Conservation (phyloP, 2,888 invertebrate species). For the Zhengitettix transpicula region DNA sequence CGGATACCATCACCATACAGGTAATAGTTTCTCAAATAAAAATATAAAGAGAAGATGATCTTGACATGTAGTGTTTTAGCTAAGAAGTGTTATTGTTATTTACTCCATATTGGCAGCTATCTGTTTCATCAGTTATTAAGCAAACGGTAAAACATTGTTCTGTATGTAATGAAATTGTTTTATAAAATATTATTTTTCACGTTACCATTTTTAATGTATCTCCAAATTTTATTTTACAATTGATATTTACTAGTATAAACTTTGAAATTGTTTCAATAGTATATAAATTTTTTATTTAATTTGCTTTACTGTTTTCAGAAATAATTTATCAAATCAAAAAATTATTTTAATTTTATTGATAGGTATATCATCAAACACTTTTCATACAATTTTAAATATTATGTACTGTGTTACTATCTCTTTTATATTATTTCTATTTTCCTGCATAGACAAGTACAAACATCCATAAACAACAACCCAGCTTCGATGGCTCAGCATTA, state of each 20-base stretch:
- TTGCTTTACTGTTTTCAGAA: too few relatives aligned
- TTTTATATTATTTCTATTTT: neutral
- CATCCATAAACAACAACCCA: slow-evolving; percentile 13
- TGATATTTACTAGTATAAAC: too few relatives aligned
- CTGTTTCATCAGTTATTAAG: neutral
- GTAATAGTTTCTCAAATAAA: neutral
- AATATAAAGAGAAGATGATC: neutral
- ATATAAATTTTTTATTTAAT: too few relatives aligned
- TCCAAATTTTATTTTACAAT: too few relatives aligned
- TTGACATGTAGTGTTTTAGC: neutral
- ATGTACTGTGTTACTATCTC: neutral
- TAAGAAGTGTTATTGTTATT: neutral
- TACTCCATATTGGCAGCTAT: neutral
- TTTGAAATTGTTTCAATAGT: too few relatives aligned
- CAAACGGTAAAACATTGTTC: neutral
- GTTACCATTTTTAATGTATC: too few relatives aligned
- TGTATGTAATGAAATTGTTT: neutral
- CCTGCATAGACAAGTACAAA: slow-evolving; percentile 18
- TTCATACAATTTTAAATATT: too few relatives aligned
- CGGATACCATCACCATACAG: neutral
- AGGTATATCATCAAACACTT: too few relatives aligned
- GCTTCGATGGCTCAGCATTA: slow-evolving; percentile 2
- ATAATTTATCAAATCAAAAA: too few relatives aligned
- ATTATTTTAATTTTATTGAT: too few relatives aligned
- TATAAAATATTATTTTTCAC: too few relatives aligned